A percentile compares a stretch with the other conserved stretches of the same genome.
These are phyloP conservation scores for Oscheius myriophilus DNA, from an alignment of 2,888 invertebrate species.

Conservation along the genomic window DNA sequence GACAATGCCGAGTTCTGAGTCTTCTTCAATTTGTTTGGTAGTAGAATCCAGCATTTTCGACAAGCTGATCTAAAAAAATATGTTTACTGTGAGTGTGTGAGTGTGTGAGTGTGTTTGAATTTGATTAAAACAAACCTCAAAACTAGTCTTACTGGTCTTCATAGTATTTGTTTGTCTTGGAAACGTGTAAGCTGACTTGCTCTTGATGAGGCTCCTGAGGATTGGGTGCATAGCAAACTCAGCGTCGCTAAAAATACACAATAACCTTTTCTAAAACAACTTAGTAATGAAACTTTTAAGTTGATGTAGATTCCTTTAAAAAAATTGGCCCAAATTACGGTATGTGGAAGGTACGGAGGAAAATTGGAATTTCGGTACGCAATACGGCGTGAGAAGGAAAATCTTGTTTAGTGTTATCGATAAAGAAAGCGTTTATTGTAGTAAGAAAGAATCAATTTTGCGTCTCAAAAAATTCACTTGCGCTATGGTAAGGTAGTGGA, in stretches of 20 bases:
- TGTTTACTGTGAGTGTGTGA: neutral
- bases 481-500: too few relatives aligned
- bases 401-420: too few relatives aligned
- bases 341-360: too few relatives aligned
- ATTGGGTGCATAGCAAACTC: slow-evolving; percentile 52
- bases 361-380: too few relatives aligned
- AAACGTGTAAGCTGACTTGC: slow-evolving; percentile 51
- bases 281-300: neutral
- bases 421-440: too few relatives aligned
- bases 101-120: neutral
- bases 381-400: too few relatives aligned
- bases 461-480: too few relatives aligned
- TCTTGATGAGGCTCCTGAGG: slow-evolving; percentile 50
- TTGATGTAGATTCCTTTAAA: neutral
- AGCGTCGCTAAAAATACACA: slow-evolving; percentile 21
- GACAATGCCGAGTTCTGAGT: slow-evolving; percentile 39
- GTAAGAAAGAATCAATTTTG: too few relatives aligned
- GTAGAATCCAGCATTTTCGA: slow-evolving; percentile 49
- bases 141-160: slow-evolving; percentile 50
- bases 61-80: slow-evolving; percentile 38
- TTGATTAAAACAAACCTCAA: slow-evolving; percentile 34
- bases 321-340: too few relatives aligned
- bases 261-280: too few relatives aligned
- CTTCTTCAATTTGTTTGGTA: slow-evolving; percentile 39
- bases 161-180: slow-evolving; percentile 31